Evolutionary conservation across 2,113 vertebrate genomes (phyloP), one percentile per base, ranked within the genome.

Genomic region (Peromyscus polionotus): DNA sequence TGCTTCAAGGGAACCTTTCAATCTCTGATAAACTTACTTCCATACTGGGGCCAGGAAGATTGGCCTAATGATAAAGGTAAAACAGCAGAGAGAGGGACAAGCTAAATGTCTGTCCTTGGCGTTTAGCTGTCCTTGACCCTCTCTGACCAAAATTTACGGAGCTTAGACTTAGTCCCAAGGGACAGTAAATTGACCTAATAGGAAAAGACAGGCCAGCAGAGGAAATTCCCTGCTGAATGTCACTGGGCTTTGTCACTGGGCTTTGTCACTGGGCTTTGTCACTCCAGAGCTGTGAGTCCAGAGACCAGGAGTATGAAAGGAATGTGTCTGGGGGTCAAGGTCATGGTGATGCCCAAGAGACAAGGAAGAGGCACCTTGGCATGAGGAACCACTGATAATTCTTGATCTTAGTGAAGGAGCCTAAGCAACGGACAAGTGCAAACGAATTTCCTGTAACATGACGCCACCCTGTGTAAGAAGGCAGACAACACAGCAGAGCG

Each of bases 21-120:
- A 28, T 83, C 85, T 39, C 51, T 68, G 59, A 86, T 48, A 86
- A 33, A 4, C 20, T 84, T 63, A 75, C 42, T 63, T 14, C 42
- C 16, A 73, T n/a, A 88, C 28, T 75, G 88, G 57, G 36, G 84
- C 93, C 87, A 72, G 73, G 81, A 95, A 90, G 92, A 73, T 1
- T 79, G 72, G 39, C 79, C 54, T 97, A 33, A 48, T 3, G 48
- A 42, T 0, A 48, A 28, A 81, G 26, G 80, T 91, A 59, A 75
- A 94, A 90, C 2, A 80, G 31, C 48, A 84, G 6, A 31, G 42
- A 26, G 48, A 70, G 94, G 16, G n/a, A n/a, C 51, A 73, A 75
- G 59, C 28, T 26, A 77, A 88, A 72, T n/a, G 42, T 76, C 84
- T 54, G 24, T 31, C 20, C 5, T 88, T 70, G 48, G 84, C 67